Percentiles rank a stretch among this genome's conserved stretches.
Evolutionary conservation across 2,113 vertebrate species (phyloP).

Genomic region (Phylloscopus whistleri): DNA sequence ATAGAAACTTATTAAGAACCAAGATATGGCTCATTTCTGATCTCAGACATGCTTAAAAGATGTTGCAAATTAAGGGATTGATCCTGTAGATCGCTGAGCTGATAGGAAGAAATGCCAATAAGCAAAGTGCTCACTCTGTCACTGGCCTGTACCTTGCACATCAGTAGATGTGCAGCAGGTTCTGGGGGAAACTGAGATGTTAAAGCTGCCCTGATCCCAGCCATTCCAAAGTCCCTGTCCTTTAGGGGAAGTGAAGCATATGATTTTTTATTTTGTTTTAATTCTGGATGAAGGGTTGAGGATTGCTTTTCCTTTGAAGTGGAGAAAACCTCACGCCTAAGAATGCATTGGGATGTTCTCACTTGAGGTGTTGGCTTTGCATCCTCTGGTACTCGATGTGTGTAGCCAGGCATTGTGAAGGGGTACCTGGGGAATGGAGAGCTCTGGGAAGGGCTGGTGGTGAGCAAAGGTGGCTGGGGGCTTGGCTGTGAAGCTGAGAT

Average conservation of each 20-base stretch:
- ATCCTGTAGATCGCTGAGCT: conserved; percentile 2
- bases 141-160: not conserved
- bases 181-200: not conserved
- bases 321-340: not conserved
- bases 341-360: accelerated
- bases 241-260: not conserved
- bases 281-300: not conserved
- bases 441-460: not conserved
- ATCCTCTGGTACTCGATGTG: accelerated
- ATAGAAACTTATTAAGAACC: conserved; percentile 24
- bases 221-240: not conserved
- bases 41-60: conserved; percentile 42
- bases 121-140: not conserved
- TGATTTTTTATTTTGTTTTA: accelerated
- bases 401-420: not conserved
- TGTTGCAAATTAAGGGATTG: conserved; percentile 55
- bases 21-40: conserved; percentile 55
- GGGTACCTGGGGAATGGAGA: not conserved
- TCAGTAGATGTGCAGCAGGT: not conserved
- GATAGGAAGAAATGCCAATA: conserved; percentile 21
- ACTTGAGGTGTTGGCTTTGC: accelerated
- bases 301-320: accelerated
- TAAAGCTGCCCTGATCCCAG: not conserved
- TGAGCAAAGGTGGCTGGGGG: not conserved
- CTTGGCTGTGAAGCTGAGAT: accelerated